phyloP scores from a whole-genome alignment of 2,113 vertebrate species.

The Agapornis roseicollis region DNA sequence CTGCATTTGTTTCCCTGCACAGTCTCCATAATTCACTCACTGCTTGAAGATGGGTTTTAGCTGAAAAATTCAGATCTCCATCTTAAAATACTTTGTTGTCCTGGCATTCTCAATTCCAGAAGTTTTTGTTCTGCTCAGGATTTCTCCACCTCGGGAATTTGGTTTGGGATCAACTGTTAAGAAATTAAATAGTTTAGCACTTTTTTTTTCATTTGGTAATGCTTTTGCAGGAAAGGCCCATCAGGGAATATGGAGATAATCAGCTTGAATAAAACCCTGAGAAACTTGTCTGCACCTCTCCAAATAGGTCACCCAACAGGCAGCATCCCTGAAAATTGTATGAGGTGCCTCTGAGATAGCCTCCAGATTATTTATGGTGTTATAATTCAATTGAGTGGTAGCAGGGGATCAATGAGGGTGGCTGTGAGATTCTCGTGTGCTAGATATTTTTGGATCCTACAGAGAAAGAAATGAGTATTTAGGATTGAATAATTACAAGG shows the following conservation, averaged over 20 bases:
- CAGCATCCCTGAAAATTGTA: slow-evolving; percentile 34
- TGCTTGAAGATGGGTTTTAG: not conserved
- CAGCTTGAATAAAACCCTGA: slow-evolving; percentile 9
- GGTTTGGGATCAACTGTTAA: not conserved
- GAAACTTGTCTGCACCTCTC: slow-evolving; percentile 31
- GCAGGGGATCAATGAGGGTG: slow-evolving; percentile 31
- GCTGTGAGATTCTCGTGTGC: not conserved
- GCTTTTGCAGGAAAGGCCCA: not conserved
- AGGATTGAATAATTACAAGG: slow-evolving; percentile 45
- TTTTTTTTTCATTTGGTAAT: not conserved
- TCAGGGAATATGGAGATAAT: slow-evolving; percentile 33
- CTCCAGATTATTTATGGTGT: slow-evolving; percentile 52
- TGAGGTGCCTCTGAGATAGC: slow-evolving; percentile 17
- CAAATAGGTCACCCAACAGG: slow-evolving; percentile 37
- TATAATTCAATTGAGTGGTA: slow-evolving; percentile 54
- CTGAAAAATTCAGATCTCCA: not conserved
- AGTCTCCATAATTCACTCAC: not conserved
- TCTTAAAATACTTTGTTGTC: not conserved
- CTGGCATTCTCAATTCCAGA: not conserved
- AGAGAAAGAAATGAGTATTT: slow-evolving; percentile 44
- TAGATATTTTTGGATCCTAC: slow-evolving; percentile 19
- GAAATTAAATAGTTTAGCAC: not conserved
- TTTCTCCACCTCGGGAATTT: not conserved
- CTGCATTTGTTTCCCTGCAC: not conserved
- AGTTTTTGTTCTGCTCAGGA: not conserved